Conservation (phyloP, 2,797 vertebrate species). For the Streptopelia turtur region DNA sequence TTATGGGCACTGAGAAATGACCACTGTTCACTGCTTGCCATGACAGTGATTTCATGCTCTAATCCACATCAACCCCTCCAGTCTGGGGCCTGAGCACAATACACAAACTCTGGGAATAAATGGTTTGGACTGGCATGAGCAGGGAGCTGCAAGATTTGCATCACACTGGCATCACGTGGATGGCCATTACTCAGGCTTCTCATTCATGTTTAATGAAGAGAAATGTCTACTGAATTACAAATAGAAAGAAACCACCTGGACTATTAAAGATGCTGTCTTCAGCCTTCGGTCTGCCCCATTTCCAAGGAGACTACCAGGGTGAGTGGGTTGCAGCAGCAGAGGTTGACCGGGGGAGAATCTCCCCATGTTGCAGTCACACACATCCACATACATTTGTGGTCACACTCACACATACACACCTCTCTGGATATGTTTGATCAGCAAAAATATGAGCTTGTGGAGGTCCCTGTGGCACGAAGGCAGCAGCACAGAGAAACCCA, state of each 20-base stretch:
- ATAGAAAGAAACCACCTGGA: not conserved
- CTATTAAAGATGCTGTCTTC: not conserved
- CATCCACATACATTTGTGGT: too few species aligned
- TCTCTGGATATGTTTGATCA: not conserved
- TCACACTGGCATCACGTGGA: not conserved
- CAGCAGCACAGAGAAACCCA: not conserved
- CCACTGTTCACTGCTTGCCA: not conserved
- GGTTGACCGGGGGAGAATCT: not conserved
- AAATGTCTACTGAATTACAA: not conserved
- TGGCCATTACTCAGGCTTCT: not conserved
- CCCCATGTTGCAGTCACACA: not conserved
- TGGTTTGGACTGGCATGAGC: not conserved
- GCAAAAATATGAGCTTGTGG: not conserved
- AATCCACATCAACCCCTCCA: not conserved
- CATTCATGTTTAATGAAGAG: not conserved
- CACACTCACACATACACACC: fast-evolving
- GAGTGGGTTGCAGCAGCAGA: not conserved
- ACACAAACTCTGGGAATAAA: not conserved
- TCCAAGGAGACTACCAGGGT: not conserved
- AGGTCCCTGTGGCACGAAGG: fast-evolving
- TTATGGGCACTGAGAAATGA: not conserved
- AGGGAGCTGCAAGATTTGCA: not conserved
- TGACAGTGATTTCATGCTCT: not conserved
- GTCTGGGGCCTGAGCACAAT: not conserved
- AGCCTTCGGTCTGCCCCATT: not conserved